Conservation (phyloP, 2,113 vertebrate genomes). For the Chaetodon trifascialis region DNA sequence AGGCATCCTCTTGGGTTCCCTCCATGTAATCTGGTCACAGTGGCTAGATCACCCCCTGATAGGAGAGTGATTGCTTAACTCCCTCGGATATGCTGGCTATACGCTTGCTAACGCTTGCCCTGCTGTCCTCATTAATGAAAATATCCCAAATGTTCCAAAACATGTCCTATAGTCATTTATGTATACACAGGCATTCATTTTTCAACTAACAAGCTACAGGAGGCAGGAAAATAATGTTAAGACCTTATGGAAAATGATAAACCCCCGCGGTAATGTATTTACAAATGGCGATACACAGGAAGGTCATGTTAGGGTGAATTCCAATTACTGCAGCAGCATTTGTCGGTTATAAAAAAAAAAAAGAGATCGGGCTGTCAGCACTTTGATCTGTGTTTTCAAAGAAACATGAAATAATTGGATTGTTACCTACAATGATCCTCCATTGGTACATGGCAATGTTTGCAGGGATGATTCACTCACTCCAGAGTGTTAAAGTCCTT, state of each 20-base stretch:
- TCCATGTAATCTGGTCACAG: conserved; percentile 79
- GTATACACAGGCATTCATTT: conserved; percentile 1
- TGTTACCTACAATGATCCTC: background rate
- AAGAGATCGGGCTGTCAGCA: background rate
- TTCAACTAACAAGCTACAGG: conserved; percentile 29
- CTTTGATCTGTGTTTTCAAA: conserved; percentile 19
- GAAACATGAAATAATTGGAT: background rate
- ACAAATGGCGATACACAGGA: conserved; percentile 11
- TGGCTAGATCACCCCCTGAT: conserved; percentile 75
- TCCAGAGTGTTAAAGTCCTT: background rate
- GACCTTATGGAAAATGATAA: conserved; percentile 35
- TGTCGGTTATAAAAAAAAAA: conserved; percentile 24
- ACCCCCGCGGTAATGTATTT: conserved; percentile 12
- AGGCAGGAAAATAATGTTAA: conserved; percentile 13
- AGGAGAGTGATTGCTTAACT: conserved; percentile 69
- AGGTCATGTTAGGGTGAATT: conserved; percentile 6
- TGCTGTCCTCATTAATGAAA: conserved; percentile 63
- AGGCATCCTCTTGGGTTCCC: conserved; percentile 73
- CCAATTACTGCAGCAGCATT: conserved; percentile 28
- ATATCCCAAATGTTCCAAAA: conserved; percentile 24
- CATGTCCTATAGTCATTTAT: conserved; percentile 7
- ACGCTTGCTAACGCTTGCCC: conserved; percentile 37
- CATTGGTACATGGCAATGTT: background rate
- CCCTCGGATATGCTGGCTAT: conserved; percentile 47
- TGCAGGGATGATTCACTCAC: background rate